Evolutionary conservation across 2,113 vertebrate genomes (phyloP), one percentile per base, ranked within the genome.

Genomic region (Oreochromis aureus): DNA sequence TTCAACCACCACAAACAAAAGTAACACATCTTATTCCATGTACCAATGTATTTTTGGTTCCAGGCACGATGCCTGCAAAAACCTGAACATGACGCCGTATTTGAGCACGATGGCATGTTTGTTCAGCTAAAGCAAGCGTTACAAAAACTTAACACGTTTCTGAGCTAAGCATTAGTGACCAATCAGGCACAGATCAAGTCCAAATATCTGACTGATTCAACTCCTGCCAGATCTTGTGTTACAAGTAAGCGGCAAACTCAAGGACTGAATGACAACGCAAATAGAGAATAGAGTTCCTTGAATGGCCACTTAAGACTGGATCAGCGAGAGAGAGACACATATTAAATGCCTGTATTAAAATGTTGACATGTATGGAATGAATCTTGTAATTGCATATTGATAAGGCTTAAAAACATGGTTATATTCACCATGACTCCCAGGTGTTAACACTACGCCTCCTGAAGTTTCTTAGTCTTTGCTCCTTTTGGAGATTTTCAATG

Each of bases 121-220:
- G 7, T 85, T 58, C 24, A 71, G 15, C 15, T 76, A 76, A 76
- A 27, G 3, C 41, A 51, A 51, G 13, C 6, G 2, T 27, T 54
- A 4, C 32, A 19, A 73, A 22, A 54, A 15, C 32, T 8, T 69
- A 22, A 69, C 63, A 41, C 6, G 3, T 71, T 44, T 24, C 41
- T 24, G 12, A 71, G 13, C 12, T 73, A 44, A 71, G 7, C 36
- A 71, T 41, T 24, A 41, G 66, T 6, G 39, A 73, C 39, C 22
- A 27, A 18, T 46, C 39, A 73, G 22, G 66, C 3, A 71, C 39
- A 46, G 39, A 46, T 73, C 39, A 53, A 19, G 39, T 73, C 55
- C 16, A 79, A 32, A 53, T 53, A 78, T 19, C 46, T 34, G 76
- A 79, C 18, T 54, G 76, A 55, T 22, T 80, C 30, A 55, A 80